Evolutionary conservation across 2,797 vertebrate genomes (phyloP), one percentile per base, ranked within the genome.

Genomic region (Gadopsis bispinosus): DNA sequence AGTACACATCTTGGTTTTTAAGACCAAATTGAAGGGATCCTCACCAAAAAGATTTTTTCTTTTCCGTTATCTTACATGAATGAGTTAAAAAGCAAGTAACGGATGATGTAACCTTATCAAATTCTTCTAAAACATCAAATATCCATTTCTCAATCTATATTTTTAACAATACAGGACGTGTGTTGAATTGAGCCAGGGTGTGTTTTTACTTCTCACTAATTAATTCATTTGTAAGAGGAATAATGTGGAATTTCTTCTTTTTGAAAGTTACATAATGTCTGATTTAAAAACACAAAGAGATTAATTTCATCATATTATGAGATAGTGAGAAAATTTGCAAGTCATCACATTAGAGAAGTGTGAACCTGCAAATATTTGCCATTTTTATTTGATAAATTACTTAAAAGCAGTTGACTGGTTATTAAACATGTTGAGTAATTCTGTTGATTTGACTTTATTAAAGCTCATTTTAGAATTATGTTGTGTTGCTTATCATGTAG

Each of bases 21-120:
- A 43, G 35, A 31, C 63, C 29, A 50, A 65, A 63, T 67, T 39
- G n/a, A 67, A 53, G 22, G 33, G 22, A 53, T 67, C 7, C 17
- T 37, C 19, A n/a, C 19, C 7, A 19, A 58, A 5, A 54, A 13
- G 26, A 10, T 35, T 41, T 41, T 9, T 19, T 26, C n/a, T n/a
- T 26, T 26, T 26, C 26, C 2, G 26, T 37, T 6, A 22, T 51
- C 47, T 37, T 51, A 22, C 2, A 5, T 26, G 17, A 33, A 31
- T 33, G 22, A 35, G 19, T 22, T 22, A 5, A 33, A 69, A 69
- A 31, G 12, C 3, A 62, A 62, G 8, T 26, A 4, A 43, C 7
- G 5, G 17, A 35, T 17, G 7, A 29, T 17, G 14, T 43, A 41
- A 41, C n/a, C 19, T 41, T 9, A 26, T 26, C 6, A 35, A 4